phyloP scores from a whole-genome alignment of 1,140 invertebrate genomes.

The Pogonomyrmex barbatus region DNA sequence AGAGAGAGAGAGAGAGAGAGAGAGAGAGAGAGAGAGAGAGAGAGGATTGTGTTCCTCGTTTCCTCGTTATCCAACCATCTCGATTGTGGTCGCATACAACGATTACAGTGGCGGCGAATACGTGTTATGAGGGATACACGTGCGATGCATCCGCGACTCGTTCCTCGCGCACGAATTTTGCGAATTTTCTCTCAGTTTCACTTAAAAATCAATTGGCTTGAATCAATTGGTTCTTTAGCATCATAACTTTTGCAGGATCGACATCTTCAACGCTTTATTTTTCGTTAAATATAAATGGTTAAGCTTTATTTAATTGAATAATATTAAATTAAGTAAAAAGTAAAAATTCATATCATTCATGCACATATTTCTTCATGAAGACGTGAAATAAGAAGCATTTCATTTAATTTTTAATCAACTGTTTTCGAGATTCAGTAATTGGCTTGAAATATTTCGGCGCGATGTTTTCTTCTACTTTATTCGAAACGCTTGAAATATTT shows the following conservation, averaged over 20 bases:
- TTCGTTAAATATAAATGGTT: neutral
- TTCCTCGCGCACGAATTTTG: neutral
- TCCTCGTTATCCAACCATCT: conserved; percentile 51
- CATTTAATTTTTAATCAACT: too few relatives aligned
- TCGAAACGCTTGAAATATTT: too few relatives aligned
- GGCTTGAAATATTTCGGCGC: too few relatives aligned
- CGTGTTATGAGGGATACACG: neutral
- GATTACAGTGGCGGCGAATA: conserved; percentile 35
- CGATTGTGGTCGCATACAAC: conserved; percentile 36
- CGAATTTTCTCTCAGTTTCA: neutral
- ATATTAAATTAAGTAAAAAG: neutral
- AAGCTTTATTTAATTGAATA: neutral
- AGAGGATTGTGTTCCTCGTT: conserved; percentile 36
- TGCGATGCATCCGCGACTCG: neutral
- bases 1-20: conserved; percentile 21
- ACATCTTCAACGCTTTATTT: neutral
- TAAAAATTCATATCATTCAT: neutral
- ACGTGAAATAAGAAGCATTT: neutral
- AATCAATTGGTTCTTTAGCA: neutral
- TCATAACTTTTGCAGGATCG: neutral
- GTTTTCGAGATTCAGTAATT: too few relatives aligned
- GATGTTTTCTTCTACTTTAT: too few relatives aligned
- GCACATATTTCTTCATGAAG: neutral
- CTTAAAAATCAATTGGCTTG: neutral
- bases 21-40: conserved; percentile 18